phyloP scores from a whole-genome alignment of 2,888 invertebrate species.

The Melanchra persicariae region DNA sequence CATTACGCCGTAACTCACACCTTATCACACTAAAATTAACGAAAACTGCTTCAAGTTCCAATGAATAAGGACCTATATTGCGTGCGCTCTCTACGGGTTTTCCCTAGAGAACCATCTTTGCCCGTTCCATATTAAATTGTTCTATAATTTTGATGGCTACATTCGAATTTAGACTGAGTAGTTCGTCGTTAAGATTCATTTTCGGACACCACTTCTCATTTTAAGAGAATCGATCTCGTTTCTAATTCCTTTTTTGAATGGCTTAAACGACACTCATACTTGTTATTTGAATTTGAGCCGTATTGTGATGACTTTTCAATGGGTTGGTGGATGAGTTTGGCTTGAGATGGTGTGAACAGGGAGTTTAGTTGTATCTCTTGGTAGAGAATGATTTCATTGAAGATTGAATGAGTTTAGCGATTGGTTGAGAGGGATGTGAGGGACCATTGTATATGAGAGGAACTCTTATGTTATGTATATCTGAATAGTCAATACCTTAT shows the following conservation, averaged over 20 bases:
- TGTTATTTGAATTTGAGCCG: slow-evolving; percentile 63
- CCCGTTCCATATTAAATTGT: slow-evolving; percentile 87
- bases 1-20: slow-evolving; percentile 72
- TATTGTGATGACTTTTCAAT: slow-evolving; percentile 43
- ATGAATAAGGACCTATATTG: slow-evolving; percentile 68
- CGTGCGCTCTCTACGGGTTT: slow-evolving; percentile 75
- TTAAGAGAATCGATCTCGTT: slow-evolving; percentile 89
- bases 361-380: slow-evolving; percentile 83
- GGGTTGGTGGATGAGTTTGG: slow-evolving; percentile 54
- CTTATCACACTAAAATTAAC: slow-evolving; percentile 68
- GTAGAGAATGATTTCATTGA: slow-evolving; percentile 78
- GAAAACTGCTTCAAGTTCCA: slow-evolving; percentile 30
- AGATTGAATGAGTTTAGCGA: slow-evolving; percentile 79
- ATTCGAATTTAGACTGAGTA: slow-evolving; percentile 68
- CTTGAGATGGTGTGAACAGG: slow-evolving; percentile 70
- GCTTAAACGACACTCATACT: slow-evolving; percentile 65
- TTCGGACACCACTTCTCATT: slow-evolving; percentile 64
- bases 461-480: slow-evolving; percentile 31
- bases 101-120: slow-evolving; percentile 90
- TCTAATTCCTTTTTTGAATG: slow-evolving; percentile 68
- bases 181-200: slow-evolving; percentile 20
- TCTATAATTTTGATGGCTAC: slow-evolving; percentile 77
- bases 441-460: slow-evolving; percentile 67
- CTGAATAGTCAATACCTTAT: background rate
- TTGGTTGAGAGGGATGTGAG: slow-evolving; percentile 75